Evolutionary conservation across 2,113 vertebrate genomes (phyloP).

Genomic region (Tetraodon nigroviridis): DNA sequence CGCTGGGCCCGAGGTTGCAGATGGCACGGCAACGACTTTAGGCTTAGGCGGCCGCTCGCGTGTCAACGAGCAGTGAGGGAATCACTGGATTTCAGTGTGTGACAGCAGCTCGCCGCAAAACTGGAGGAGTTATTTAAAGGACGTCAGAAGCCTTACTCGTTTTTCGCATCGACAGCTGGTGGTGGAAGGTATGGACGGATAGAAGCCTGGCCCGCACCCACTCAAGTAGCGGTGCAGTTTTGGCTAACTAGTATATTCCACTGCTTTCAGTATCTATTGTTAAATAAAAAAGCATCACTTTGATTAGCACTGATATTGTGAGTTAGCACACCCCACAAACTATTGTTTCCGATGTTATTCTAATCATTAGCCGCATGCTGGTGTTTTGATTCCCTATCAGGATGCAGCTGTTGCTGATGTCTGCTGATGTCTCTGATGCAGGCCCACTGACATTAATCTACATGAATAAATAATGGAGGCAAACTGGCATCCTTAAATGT

Average conservation of each 20-base stretch:
- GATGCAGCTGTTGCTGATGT: slow-evolving; percentile 42
- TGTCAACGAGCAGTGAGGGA: slow-evolving; percentile 3
- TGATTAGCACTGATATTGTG: no score
- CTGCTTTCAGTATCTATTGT: no score
- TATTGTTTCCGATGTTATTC: no score
- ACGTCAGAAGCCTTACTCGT: not conserved
- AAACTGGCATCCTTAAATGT: slow-evolving; percentile 58
- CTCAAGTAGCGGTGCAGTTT: no score
- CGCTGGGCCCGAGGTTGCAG: slow-evolving; percentile 9
- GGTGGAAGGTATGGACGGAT: not conserved
- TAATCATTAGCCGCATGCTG: no score
- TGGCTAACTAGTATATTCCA: no score
- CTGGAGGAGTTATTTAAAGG: not conserved
- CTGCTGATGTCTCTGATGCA: slow-evolving; percentile 8
- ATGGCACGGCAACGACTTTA: slow-evolving; percentile 11
- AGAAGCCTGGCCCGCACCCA: no score
- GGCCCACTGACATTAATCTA: slow-evolving; percentile 36
- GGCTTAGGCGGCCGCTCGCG: slow-evolving; percentile 9
- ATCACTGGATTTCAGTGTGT: not conserved
- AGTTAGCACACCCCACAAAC: no score
- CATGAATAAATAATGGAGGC: slow-evolving; percentile 62
- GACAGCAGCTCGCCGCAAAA: not conserved
- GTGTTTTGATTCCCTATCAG: not conserved
- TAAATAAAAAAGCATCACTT: no score
- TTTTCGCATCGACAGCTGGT: not conserved